These are phyloP conservation scores for Enteromius argenteus DNA, from an alignment of 2,797 vertebrate species.

Conservation along the genomic window DNA sequence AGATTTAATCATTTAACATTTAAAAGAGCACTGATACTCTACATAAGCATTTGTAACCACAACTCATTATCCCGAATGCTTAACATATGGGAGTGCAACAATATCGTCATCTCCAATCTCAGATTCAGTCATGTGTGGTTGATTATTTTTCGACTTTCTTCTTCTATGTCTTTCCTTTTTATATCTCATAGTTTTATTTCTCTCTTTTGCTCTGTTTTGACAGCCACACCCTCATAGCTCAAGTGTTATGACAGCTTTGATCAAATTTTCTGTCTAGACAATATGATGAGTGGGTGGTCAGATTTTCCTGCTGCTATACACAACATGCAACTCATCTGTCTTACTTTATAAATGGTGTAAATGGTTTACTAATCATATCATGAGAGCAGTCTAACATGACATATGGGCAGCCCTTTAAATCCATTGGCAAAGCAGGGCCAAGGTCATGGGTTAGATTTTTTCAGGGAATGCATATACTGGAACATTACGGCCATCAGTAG, in stretches of 20 bases:
- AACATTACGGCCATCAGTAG: background rate
- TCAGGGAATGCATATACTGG: background rate
- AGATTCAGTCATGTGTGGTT: background rate
- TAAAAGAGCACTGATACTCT: conserved; percentile 8
- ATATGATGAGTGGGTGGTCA: conserved; percentile 54
- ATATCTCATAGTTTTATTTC: background rate
- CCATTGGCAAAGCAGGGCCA: background rate
- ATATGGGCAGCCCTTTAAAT: background rate
- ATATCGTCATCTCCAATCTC: background rate
- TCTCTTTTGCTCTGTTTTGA: conserved; percentile 16
- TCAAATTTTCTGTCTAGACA: conserved; percentile 53
- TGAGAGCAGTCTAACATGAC: background rate
- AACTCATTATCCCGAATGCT: background rate
- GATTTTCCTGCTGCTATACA: conserved; percentile 17
- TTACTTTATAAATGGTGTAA: conserved; percentile 21
- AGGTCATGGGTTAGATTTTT: background rate
- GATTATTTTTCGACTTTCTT: background rate
- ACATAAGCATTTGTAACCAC: conserved; percentile 11
- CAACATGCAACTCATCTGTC: conserved; percentile 27
- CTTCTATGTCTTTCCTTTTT: conserved; percentile 16
- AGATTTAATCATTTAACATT: conserved; percentile 5
- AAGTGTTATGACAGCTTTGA: conserved; percentile 61
- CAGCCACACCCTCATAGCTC: conserved; percentile 49
- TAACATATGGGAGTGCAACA: background rate
- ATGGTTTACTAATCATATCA: conserved; percentile 13